Evolutionary conservation across 2,113 vertebrate genomes (phyloP).

Genomic region (Nanorana parkeri): DNA sequence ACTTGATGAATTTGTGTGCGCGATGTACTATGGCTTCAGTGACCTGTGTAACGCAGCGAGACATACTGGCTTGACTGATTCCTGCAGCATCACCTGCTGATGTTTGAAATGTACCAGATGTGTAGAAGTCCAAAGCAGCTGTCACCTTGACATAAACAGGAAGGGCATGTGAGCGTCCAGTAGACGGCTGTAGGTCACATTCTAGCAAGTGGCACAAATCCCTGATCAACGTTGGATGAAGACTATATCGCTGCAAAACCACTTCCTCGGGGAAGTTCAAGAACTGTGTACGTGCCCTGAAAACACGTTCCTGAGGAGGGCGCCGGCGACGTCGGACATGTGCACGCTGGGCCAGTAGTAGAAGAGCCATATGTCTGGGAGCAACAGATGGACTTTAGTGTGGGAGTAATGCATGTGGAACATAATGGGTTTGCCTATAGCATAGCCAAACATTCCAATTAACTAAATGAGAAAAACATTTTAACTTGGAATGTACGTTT

Average conservation of each 20-base stretch:
- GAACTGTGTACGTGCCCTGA: conserved; percentile 26
- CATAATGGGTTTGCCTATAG: too few species aligned
- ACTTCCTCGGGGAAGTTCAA: conserved; percentile 31
- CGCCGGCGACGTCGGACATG: conserved; percentile 12
- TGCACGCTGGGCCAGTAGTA: conserved; percentile 29
- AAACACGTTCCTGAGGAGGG: conserved; percentile 39
- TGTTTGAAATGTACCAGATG: background rate
- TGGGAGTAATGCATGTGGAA: too few species aligned
- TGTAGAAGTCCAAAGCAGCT: conserved; percentile 30
- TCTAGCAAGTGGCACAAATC: conserved; percentile 15
- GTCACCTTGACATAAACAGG: background rate
- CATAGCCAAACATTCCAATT: background rate
- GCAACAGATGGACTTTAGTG: background rate
- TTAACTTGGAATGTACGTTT: too few species aligned
- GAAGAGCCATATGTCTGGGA: conserved; percentile 23
- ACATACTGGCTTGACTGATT: conserved; percentile 43
- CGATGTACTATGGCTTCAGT: background rate
- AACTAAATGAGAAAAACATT: background rate
- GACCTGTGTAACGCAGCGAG: conserved; percentile 26
- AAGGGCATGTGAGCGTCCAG: background rate
- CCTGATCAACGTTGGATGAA: conserved; percentile 10
- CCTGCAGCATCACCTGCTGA: background rate
- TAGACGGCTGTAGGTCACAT: conserved; percentile 20
- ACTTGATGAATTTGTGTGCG: background rate
- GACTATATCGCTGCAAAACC: conserved; percentile 23